These are phyloP conservation scores for Sesamia nonagrioides DNA, from an alignment of 1,140 invertebrate species.

Conservation along the genomic window DNA sequence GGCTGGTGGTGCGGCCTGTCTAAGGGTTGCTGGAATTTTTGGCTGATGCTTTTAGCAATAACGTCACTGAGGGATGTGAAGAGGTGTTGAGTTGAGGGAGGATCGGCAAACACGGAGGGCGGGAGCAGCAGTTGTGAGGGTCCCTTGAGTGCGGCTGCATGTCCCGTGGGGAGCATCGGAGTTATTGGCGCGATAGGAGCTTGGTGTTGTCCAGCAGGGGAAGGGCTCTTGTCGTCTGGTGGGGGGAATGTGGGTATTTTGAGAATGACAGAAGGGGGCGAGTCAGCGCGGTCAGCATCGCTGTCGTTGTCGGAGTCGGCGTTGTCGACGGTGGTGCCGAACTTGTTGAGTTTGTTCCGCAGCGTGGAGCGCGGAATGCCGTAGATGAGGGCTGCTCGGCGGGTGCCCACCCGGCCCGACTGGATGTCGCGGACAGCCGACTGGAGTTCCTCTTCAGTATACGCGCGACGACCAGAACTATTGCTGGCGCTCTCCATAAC, in stretches of 20 bases:
- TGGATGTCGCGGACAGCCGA: slow-evolving; percentile 97
- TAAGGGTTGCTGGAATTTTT: slow-evolving; percentile 93
- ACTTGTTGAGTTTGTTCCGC: slow-evolving; percentile 97
- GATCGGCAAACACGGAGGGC: slow-evolving; percentile 85
- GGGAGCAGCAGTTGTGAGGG: slow-evolving; percentile 81
- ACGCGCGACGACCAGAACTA: slow-evolving; percentile 90
- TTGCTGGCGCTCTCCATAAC: slow-evolving; percentile 79
- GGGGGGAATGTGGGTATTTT: slow-evolving; percentile 97
- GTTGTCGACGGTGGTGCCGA: slow-evolving; percentile 90
- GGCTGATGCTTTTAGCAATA: slow-evolving; percentile 95
- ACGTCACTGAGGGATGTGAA: slow-evolving; percentile 90
- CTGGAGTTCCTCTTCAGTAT: slow-evolving; percentile 97
- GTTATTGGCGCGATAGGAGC: slow-evolving; percentile 89
- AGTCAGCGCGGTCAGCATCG: slow-evolving; percentile 81
- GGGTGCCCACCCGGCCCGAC: slow-evolving; percentile 96
- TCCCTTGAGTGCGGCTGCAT: slow-evolving; percentile 71
- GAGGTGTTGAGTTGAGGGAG: slow-evolving; percentile 79
- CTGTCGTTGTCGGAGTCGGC: slow-evolving; percentile 84
- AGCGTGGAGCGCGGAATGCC: slow-evolving; percentile 98
- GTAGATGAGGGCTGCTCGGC: slow-evolving; percentile 97
- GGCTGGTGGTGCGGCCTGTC: slow-evolving; percentile 81
- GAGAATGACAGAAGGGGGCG: slow-evolving; percentile 91
- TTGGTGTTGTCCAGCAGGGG: slow-evolving; percentile 82
- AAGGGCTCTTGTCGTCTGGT: slow-evolving; percentile 86
- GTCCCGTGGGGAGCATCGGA: slow-evolving; percentile 82